Evolutionary conservation across 2,113 vertebrate genomes (phyloP).

Genomic region (Taurulus bubalis): DNA sequence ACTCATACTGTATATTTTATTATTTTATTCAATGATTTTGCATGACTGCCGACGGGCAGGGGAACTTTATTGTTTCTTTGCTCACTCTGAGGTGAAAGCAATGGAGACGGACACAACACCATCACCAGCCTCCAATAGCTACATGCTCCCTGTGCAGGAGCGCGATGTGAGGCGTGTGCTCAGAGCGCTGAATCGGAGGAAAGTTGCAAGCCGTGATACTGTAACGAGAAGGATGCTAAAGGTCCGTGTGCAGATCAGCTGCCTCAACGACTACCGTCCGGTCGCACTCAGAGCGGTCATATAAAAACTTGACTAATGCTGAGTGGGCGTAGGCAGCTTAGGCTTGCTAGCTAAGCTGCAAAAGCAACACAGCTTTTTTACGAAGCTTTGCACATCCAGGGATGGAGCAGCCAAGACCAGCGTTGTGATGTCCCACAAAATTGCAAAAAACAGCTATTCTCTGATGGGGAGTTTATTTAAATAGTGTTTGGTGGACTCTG

Average conservation of each 20-base stretch:
- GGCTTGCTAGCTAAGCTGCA: too few relatives aligned
- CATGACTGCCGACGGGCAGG: too few relatives aligned
- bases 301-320: too few relatives aligned
- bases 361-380: too few relatives aligned
- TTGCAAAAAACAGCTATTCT: too few relatives aligned
- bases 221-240: not conserved
- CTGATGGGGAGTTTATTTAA: too few relatives aligned
- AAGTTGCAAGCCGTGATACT: not conserved
- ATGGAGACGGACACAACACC: not conserved
- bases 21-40: not conserved
- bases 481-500: too few relatives aligned
- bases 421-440: too few relatives aligned
- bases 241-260: not conserved
- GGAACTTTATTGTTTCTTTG: not conserved
- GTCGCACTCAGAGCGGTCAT: not conserved
- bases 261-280: not conserved
- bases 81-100: not conserved
- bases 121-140: not conserved
- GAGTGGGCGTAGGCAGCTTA: too few relatives aligned
- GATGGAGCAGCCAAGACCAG: too few relatives aligned
- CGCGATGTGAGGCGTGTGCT: not conserved
- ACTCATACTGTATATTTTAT: not conserved
- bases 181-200: not conserved
- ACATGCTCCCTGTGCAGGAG: not conserved
- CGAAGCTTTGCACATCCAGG: too few relatives aligned